Percentiles rank a stretch among this genome's conserved stretches.
Evolutionary conservation across 2,113 vertebrate genomes (phyloP).

Genomic region (Epinephelus moara): DNA sequence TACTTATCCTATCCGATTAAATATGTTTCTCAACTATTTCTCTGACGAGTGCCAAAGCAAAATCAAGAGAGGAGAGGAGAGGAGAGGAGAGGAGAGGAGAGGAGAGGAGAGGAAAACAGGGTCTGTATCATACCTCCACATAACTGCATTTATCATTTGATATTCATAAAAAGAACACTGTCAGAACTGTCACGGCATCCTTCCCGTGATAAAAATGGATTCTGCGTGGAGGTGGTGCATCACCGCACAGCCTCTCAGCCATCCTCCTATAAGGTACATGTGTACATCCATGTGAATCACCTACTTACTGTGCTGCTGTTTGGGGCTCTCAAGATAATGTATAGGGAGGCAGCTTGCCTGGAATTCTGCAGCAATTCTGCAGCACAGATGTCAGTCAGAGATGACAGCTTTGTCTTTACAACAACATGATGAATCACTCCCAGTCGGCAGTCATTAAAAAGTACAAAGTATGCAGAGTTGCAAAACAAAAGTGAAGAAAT

Average conservation of each 20-base stretch:
- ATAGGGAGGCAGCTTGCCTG: constrained; percentile 22
- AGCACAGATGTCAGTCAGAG: constrained; percentile 28
- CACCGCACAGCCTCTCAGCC: constrained; percentile 17
- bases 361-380: constrained; percentile 32
- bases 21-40: constrained; percentile 44
- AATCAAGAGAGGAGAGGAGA: constrained; percentile 5
- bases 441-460: background rate
- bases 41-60: constrained; percentile 32
- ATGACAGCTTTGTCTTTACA: constrained; percentile 23
- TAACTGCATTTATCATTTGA: constrained; percentile 61
- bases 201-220: constrained; percentile 52
- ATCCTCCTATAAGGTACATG: constrained; percentile 31
- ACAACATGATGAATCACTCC: constrained; percentile 19
- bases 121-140: constrained; percentile 36
- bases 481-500: constrained; percentile 14
- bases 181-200: constrained; percentile 55
- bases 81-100: background rate
- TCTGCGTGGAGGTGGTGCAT: constrained; percentile 39
- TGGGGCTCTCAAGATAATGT: constrained; percentile 12
- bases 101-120: constrained; percentile 3
- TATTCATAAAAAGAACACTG: constrained; percentile 55
- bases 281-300: constrained; percentile 21
- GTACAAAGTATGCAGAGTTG: background rate
- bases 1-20: constrained; percentile 55
- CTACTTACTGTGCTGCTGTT: constrained; percentile 24